Evolutionary conservation across 2,113 vertebrate species (phyloP), one percentile per base, ranked within the genome.

Genomic region (Cyphomyrus plagiostoma): DNA sequence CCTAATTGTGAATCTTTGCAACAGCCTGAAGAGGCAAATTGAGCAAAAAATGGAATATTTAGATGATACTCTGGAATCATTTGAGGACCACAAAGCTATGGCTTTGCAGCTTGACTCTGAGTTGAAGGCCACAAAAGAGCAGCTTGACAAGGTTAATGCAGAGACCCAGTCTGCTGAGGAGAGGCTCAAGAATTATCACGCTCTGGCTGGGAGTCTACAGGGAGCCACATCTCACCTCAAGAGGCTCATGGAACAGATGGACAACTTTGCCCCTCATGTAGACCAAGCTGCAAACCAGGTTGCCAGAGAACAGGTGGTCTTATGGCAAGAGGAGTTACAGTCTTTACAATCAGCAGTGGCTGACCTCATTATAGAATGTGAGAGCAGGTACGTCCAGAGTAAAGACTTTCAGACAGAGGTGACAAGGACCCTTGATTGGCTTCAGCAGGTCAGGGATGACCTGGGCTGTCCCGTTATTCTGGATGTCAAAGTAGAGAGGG

Each of bases 371-470:
- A 95, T 96, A 0, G 98, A 99, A 90, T 99, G 98, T 0, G 98
- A 99, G 94, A 96, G 92, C 91, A 95, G 96, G 82, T 96, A 96
- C 17, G 91, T 96, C 84, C 96, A 96, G 89, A 96, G 98, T 42
- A 97, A 97, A 92, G 98, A 99, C 93, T 98, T 99, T 91, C 97
- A 98, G 94, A 97, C 97, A 0, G 98, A 99, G 94, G 97, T 99
- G 94, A 95, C 96, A 62, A 96, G 94, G 52, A 98, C 97, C 0
- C 95, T 99, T 0, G 97, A 97, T n/a, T 98, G 98, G 98, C 93
- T 99, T 89, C 96, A 97, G 90, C 94, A 96, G 86, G 95, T 98
- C 87, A 96, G 96, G 91, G 95, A 95, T 0, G 97, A 98, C 13
- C 95, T 99, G 46, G 95, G 92, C 74, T 95, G 93, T 77, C 96